A percentile compares a stretch with the other conserved stretches of the same genome.
Evolutionary conservation across 2,888 invertebrate species (phyloP).

Genomic region (Hemicrepidius hirtus): DNA sequence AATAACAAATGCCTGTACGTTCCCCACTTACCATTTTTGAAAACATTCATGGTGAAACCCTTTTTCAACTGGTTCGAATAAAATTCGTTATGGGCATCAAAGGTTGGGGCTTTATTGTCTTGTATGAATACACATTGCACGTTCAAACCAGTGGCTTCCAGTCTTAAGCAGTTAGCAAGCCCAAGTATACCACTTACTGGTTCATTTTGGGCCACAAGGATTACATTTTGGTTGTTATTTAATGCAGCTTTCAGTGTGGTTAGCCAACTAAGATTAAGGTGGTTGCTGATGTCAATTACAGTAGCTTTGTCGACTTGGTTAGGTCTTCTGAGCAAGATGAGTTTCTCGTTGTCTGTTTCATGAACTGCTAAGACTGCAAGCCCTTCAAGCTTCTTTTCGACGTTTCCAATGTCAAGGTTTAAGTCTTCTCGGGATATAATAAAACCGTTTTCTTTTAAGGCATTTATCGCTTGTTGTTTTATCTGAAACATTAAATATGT

Average conservation of each 20-base stretch:
- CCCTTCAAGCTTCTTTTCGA: constrained; percentile 63
- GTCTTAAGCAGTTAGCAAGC: constrained; percentile 89
- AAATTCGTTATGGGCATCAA: constrained; percentile 78
- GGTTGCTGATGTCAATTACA: constrained; percentile 72
- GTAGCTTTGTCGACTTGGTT: constrained; percentile 72
- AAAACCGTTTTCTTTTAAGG: constrained; percentile 77
- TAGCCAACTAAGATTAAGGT: constrained; percentile 74
- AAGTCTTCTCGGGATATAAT: constrained; percentile 77
- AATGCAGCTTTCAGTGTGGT: constrained; percentile 69
- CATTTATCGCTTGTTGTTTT: constrained; percentile 65
- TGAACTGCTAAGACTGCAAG: constrained; percentile 74
- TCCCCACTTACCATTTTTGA: constrained; percentile 75
- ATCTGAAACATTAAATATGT: too few relatives aligned
- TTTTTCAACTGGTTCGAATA: constrained; percentile 80
- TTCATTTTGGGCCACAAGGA: constrained; percentile 80
- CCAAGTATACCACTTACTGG: constrained; percentile 87
- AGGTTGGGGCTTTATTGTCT: constrained; percentile 78
- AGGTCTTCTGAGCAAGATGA: constrained; percentile 75
- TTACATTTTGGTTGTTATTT: constrained; percentile 68
- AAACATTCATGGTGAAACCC: constrained; percentile 88
- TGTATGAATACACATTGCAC: constrained; percentile 79
- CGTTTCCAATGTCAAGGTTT: constrained; percentile 63
- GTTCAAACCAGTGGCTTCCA: constrained; percentile 78
- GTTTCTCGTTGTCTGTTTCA: constrained; percentile 70
- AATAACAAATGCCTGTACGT: constrained; percentile 89